Percentiles rank a stretch among this genome's conserved stretches.
These are phyloP conservation scores for Triplophysa tibetana DNA, from an alignment of 2,113 vertebrate genomes.

Conservation along the genomic window DNA sequence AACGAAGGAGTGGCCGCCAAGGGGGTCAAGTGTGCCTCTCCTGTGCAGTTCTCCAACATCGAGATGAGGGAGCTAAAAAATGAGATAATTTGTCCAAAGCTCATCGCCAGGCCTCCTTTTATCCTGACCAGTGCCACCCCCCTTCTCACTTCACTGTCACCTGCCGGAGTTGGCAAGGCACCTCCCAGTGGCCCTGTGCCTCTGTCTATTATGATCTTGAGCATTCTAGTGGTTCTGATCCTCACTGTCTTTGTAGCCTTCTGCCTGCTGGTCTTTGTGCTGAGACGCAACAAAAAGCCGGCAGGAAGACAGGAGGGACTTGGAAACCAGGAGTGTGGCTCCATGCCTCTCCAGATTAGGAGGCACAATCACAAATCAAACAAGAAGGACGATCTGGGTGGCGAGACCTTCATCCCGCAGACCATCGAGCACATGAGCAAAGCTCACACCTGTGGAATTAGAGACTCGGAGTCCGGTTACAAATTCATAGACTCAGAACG, in stretches of 20 bases:
- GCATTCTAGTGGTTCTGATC: conserved; percentile 95
- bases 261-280: conserved; percentile 94
- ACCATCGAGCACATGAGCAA: conserved; percentile 98
- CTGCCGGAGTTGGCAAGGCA: conserved; percentile 84
- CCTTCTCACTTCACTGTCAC: conserved; percentile 79
- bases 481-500: conserved; percentile 88
- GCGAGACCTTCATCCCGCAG: conserved; percentile 94
- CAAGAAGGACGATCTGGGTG: conserved; percentile 86
- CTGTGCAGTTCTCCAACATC: conserved; percentile 93
- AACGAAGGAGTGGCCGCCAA: conserved; percentile 89
- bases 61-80: conserved; percentile 93
- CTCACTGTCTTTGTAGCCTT: conserved; percentile 97
- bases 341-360: conserved; percentile 89
- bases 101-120: conserved; percentile 85
- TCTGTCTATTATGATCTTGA: conserved; percentile 94
- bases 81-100: conserved; percentile 93
- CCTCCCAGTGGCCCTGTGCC: conserved; percentile 93
- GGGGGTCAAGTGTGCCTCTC: conserved; percentile 91
- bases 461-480: conserved; percentile 88
- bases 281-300: conserved; percentile 93
- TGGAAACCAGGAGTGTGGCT: conserved; percentile 87
- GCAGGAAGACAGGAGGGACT: conserved; percentile 87
- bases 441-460: conserved; percentile 90
- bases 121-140: conserved; percentile 84
- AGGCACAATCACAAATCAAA: conserved; percentile 87